These are phyloP conservation scores for Amphipoea lucens DNA, from an alignment of 2,888 invertebrate species.

Conservation along the genomic window DNA sequence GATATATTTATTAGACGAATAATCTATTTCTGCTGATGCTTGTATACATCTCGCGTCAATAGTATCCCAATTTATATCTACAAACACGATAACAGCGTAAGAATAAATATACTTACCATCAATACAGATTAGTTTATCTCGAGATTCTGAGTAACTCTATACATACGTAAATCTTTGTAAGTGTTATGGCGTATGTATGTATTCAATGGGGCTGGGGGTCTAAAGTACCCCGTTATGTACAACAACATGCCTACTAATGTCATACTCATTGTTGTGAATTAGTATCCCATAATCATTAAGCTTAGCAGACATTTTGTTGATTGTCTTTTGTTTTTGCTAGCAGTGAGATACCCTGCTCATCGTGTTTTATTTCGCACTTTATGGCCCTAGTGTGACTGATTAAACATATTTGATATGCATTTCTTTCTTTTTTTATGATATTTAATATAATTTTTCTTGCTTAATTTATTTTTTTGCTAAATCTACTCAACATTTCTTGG, in stretches of 20 bases:
- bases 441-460: too few relatives aligned
- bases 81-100: constrained; percentile 6
- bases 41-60: constrained; percentile 13
- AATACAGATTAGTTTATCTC: constrained; percentile 39
- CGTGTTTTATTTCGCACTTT: too few relatives aligned
- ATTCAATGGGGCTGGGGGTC: constrained; percentile 2
- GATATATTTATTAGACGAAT: constrained; percentile 20
- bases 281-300: constrained; percentile 7
- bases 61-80: constrained; percentile 26
- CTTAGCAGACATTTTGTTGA: not conserved
- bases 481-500: too few relatives aligned
- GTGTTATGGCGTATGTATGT: constrained; percentile 21
- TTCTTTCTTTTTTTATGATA: too few relatives aligned
- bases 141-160: constrained; percentile 1
- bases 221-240: constrained; percentile 14
- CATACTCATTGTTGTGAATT: constrained; percentile 3
- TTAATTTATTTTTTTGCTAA: too few relatives aligned
- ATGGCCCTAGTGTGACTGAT: too few relatives aligned
- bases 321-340: constrained; percentile 13
- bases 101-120: constrained; percentile 29
- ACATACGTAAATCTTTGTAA: constrained; percentile 3
- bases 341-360: not conserved
- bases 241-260: constrained; percentile 19
- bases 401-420: too few relatives aligned
- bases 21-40: constrained; percentile 22